Evolutionary conservation across 2,888 invertebrate species (phyloP).

Genomic region (Amaurobius ferox): DNA sequence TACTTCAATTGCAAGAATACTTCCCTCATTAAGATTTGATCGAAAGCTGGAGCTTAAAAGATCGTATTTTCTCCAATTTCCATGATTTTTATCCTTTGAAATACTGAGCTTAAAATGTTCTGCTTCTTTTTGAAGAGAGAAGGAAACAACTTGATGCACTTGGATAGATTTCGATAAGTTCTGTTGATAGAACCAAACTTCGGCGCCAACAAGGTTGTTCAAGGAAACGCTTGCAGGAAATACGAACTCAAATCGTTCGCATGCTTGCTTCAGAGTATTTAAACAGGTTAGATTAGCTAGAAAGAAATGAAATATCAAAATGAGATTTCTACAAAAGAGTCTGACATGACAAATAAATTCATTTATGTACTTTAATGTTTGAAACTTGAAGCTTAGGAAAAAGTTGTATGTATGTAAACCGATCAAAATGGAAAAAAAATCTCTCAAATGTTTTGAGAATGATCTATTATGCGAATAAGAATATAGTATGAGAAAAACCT

Average conservation of each 20-base stretch:
- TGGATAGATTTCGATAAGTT: background rate
- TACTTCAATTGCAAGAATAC: background rate
- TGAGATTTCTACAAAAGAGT: no score
- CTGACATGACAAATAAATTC: no score
- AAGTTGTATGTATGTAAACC: no score
- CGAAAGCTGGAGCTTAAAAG: background rate
- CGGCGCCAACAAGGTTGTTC: background rate
- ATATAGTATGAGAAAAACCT: no score
- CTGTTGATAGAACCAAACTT: background rate
- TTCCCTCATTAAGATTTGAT: background rate
- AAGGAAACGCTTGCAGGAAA: background rate
- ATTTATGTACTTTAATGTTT: no score
- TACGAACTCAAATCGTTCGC: background rate
- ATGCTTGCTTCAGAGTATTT: background rate
- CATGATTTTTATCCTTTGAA: background rate
- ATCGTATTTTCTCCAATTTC: background rate
- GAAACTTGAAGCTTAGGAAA: no score
- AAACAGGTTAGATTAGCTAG: background rate
- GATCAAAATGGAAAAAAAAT: no score
- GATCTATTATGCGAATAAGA: no score
- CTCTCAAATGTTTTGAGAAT: no score
- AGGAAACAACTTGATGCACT: background rate
- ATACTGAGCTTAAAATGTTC: background rate
- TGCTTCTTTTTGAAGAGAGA: no score
- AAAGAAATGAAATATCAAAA: background rate